Base-by-base conservation (phyloP, 30 jellyfish, hydroid and myxozoan genomes). In the Nemopilema nomurai region DNA sequence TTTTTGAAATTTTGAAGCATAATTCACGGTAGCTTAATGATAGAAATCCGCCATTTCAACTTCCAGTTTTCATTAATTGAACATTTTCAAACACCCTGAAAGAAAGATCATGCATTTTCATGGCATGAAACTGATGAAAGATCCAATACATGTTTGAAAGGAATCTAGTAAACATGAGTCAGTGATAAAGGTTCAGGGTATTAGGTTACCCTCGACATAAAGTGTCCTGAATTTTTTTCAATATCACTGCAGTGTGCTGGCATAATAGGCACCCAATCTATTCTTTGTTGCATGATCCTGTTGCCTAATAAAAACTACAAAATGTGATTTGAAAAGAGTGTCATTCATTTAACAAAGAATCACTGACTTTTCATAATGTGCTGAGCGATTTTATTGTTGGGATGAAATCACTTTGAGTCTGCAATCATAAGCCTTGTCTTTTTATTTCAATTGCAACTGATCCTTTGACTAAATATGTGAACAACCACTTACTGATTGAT, bases 401-500 rank as follows among this genome's bases (percentile, higher is more conserved):
- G 71, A 69, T 8, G 28, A 77, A 53, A 77, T 77, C 8, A 28
- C 50, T 77, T 65, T 62, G 78, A 51, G 87, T 52, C 87, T 77
- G 62, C 78, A 32, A 62, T 30, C 64, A 28, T 27, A 62, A 4
- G 64, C 62, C 49, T 25, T 50, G 65, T 53, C 67, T 77, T 77
- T 62, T 77, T 30, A 77, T 77, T 77, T 77, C 87, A 49, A 62
- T 53, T 26, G 87, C 62, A 77, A 62, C 49, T 77, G 87, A 77
- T 77, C 87, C 87, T 16, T 16, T 77, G 63, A 62, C 21, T 62
- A 65, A 63, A 53, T 77, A 65, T 53, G 87, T 77, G 50, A 53
- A 57, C 87, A 51, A 51, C 57, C 69, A 77, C 67, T 77, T 77
- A 77, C 87, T 77, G 69, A 30, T 62, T 77, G 76, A 77, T 77